Percentiles rank a stretch among this genome's conserved stretches.
These are phyloP conservation scores for Bombus haemorrhoidalis DNA, from an alignment of 1,140 invertebrate species.

Conservation along the genomic window DNA sequence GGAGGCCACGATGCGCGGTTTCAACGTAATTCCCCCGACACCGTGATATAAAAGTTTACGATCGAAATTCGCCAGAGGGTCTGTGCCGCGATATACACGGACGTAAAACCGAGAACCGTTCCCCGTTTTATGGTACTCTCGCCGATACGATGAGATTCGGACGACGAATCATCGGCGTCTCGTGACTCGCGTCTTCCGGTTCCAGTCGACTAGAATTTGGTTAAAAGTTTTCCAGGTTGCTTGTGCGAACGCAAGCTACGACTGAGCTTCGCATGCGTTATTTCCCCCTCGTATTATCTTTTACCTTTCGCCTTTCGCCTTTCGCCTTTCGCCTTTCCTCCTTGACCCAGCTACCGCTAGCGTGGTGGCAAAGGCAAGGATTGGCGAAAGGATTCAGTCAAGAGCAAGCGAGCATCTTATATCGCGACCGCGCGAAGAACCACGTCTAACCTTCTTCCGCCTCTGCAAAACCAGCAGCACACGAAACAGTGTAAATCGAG, in stretches of 20 bases:
- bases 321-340: background rate
- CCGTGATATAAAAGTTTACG: slow-evolving; percentile 30
- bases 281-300: background rate
- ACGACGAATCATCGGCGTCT: slow-evolving; percentile 38
- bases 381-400: slow-evolving; percentile 3
- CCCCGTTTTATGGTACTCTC: background rate
- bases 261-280: slow-evolving; percentile 50
- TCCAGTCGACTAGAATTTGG: slow-evolving; percentile 42
- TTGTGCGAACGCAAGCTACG: slow-evolving; percentile 23
- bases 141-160: background rate
- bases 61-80: slow-evolving; percentile 23
- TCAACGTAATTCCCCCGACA: background rate
- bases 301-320: slow-evolving; percentile 2
- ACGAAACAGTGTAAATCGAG: background rate
- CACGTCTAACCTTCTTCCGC: background rate
- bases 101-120: background rate
- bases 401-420: background rate
- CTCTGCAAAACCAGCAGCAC: background rate
- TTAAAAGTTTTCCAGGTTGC: slow-evolving; percentile 49
- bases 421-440: background rate
- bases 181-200: background rate
- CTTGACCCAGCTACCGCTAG: too few species aligned
- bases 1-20: background rate
- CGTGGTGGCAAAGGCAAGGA: background rate
- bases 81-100: background rate